Evolutionary conservation across 2,797 vertebrate species (phyloP).

Genomic region (Acrocephalus scirpaceus): DNA sequence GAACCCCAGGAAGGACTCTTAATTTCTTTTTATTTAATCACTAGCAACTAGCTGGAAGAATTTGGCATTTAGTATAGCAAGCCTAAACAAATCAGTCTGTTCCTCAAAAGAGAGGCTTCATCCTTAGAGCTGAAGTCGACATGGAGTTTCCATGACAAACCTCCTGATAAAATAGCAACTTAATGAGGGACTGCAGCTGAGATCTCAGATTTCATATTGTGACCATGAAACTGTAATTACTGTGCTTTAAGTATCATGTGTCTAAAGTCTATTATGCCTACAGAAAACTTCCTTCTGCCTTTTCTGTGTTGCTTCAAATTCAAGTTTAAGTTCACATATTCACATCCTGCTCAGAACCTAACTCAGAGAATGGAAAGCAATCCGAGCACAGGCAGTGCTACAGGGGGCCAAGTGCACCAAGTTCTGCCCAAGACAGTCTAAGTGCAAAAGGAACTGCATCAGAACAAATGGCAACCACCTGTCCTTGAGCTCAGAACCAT

Average conservation of each 20-base stretch:
- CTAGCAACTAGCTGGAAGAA: not conserved
- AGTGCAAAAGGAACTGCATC: not conserved
- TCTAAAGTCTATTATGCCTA: not conserved
- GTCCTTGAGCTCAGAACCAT: not conserved
- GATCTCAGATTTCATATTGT: not conserved
- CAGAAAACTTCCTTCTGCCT: not conserved
- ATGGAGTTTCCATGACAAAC: conserved; percentile 37
- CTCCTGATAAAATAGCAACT: conserved; percentile 23
- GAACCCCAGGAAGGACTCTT: not conserved
- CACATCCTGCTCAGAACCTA: not conserved
- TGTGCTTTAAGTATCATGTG: not conserved
- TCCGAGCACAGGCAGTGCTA: not conserved
- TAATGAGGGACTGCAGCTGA: not conserved
- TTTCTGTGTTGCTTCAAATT: not conserved
- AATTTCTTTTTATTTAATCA: not conserved
- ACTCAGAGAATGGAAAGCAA: not conserved
- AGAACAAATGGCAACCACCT: not conserved
- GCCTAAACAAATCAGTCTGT: not conserved
- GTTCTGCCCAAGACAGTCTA: not conserved
- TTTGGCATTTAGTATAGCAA: not conserved
- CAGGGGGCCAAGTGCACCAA: not conserved
- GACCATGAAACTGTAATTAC: not conserved
- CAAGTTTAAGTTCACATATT: not conserved
- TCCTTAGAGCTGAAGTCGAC: conserved; percentile 39
- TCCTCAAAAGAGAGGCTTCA: not conserved